These are phyloP conservation scores for Zele albiditarsus DNA, from an alignment of 2,888 invertebrate species.

Conservation along the genomic window DNA sequence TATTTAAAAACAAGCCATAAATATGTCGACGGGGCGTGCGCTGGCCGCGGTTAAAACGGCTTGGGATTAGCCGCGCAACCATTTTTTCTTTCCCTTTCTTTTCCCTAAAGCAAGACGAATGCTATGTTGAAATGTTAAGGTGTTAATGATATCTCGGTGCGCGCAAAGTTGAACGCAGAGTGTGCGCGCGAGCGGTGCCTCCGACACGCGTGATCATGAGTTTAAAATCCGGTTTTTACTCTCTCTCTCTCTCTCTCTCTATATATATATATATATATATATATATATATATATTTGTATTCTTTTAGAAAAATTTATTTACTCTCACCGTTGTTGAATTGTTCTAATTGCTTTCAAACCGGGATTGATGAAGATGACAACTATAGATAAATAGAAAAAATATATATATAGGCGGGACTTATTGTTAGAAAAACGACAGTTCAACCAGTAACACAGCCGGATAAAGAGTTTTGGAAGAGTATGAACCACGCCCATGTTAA, in stretches of 20 bases:
- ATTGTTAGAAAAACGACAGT: slow-evolving; percentile 8
- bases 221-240: slow-evolving; percentile 32
- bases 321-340: not conserved
- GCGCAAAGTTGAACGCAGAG: not conserved
- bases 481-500: slow-evolving; percentile 45
- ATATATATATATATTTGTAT: not conserved
- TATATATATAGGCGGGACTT: slow-evolving; percentile 2
- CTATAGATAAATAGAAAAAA: not conserved
- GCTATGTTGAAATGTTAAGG: slow-evolving; percentile 69
- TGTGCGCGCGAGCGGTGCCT: not conserved
- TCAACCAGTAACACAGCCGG: slow-evolving; percentile 42
- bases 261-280: not conserved
- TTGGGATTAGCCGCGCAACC: slow-evolving; percentile 58
- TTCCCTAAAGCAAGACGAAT: slow-evolving; percentile 66
- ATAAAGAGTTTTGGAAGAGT: slow-evolving; percentile 35
- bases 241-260: slow-evolving; percentile 16
- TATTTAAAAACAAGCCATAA: slow-evolving; percentile 73
- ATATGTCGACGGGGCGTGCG: slow-evolving; percentile 69
- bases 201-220: slow-evolving; percentile 9
- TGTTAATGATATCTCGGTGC: slow-evolving; percentile 64
- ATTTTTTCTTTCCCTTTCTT: not conserved
- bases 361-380: not conserved
- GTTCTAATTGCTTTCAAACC: not conserved
- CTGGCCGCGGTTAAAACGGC: slow-evolving; percentile 56
- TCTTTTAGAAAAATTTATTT: not conserved